These are phyloP conservation scores for Sceloporus undulatus DNA, from an alignment of 2,113 vertebrate genomes.

Conservation along the genomic window DNA sequence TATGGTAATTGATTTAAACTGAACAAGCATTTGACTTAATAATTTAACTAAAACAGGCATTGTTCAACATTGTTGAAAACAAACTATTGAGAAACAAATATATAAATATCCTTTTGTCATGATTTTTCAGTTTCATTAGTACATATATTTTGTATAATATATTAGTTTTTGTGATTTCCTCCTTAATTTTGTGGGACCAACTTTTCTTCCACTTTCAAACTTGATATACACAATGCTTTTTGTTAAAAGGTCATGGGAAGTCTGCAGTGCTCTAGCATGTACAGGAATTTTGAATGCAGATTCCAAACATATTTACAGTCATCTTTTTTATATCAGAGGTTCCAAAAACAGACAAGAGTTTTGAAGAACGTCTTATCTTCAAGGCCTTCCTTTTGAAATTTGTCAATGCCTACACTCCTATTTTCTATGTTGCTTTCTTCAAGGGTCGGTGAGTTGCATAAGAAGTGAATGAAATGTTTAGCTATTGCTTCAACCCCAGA, in stretches of 20 bases:
- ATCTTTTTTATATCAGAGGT: slow-evolving; percentile 85
- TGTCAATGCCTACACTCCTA: slow-evolving; percentile 96
- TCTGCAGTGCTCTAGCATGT: not conserved
- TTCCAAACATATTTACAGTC: fast-evolving
- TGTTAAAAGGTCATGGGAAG: slow-evolving; percentile 4
- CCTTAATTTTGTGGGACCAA: not conserved
- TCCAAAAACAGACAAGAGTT: slow-evolving; percentile 97
- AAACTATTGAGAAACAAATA: not conserved
- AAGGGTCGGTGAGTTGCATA: slow-evolving; percentile 88
- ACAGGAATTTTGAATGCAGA: not conserved
- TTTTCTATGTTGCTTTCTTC: slow-evolving; percentile 98
- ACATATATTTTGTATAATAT: not conserved
- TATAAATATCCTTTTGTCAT: not conserved
- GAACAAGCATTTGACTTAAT: not conserved
- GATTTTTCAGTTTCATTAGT: not conserved
- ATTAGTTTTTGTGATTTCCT: not conserved
- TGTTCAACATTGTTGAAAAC: too few relatives aligned
- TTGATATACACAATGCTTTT: not conserved
- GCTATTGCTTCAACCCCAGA: not conserved
- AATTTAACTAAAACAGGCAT: not conserved
- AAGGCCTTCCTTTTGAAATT: slow-evolving; percentile 98
- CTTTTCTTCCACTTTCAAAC: not conserved
- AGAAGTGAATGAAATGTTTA: not conserved
- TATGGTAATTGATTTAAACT: not conserved
- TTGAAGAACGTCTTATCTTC: slow-evolving; percentile 93